Conservation (phyloP, 2,888 invertebrate genomes). For the Lutraria lutraria region DNA sequence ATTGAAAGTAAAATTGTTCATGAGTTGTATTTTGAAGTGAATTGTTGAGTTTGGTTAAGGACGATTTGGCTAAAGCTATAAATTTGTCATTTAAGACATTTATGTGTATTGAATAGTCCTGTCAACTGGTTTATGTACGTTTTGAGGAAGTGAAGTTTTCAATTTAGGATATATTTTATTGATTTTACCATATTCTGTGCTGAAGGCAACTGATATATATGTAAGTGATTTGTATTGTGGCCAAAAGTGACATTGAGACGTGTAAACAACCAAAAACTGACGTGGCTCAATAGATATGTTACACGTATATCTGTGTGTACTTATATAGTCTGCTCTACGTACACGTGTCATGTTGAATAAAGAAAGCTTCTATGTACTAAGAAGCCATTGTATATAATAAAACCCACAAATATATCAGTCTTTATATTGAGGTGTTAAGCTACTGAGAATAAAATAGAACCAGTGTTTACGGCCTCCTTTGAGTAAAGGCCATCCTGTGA, state of each 20-base stretch:
- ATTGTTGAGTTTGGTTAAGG: background rate
- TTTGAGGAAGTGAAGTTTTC: background rate
- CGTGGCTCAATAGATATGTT: background rate
- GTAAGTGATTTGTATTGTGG: background rate
- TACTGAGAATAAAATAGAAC: too few species aligned
- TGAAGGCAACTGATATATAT: background rate
- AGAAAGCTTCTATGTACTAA: too few species aligned
- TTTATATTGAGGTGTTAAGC: too few species aligned
- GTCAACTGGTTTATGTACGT: background rate
- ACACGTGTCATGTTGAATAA: too few species aligned
- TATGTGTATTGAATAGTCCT: background rate
- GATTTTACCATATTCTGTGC: background rate
- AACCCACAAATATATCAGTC: too few species aligned
- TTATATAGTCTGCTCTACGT: too few species aligned
- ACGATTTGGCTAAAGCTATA: background rate
- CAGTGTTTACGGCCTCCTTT: too few species aligned
- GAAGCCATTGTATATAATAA: too few species aligned
- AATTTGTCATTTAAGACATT: background rate
- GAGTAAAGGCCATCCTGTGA: too few species aligned
- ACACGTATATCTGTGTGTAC: too few species aligned
- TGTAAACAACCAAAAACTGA: background rate
- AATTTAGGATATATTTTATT: background rate
- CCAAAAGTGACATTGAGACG: background rate
- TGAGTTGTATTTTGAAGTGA: background rate
- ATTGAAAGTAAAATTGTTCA: background rate